Base-by-base conservation (phyloP, 1,140 invertebrate species). In the Zaprionus ornatus region DNA sequence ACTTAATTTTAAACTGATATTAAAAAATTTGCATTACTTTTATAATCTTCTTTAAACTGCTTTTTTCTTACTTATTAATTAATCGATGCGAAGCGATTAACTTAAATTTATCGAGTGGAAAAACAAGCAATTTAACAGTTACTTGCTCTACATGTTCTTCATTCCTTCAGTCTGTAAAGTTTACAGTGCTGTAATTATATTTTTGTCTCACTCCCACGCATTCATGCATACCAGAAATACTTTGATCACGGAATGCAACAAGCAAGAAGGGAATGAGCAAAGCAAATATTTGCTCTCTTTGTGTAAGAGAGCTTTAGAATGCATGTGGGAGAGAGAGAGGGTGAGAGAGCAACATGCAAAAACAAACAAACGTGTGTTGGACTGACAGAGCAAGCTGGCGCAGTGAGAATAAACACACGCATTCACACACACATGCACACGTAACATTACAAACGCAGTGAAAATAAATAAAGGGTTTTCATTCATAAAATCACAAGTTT, bases 401-500 rank as follows among this genome's bases (percentile, higher is more conserved):
- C 29, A 10, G 29, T 48, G 21, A 48, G 45, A 45, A 17, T 17
- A 45, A 45, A 45, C 40, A 45, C 45, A 50, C 19, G 19, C 4
- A 23, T 10, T 12, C 19, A 13, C 45, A 21, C 19, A 50, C 45
- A 7, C 10, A 50, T 10, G 12, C 19, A 23, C 3, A 23, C 19
- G 17, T 12, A 21, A 50, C 1, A 50, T 12, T 23, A 23, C 19
- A 5, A 50, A 12, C 45, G 45, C 45, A 21, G 45, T 23, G 45
- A 19, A 50, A 50, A 23, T 50, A 50, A 50, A 50, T 50, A 21
- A 50, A 50, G 23, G 45, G 2, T 23, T 21, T 50, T 50, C 45
- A 21, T 50, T 50, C 45, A 50, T 50, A 50, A 50, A 50, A 21
- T 13, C 45, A 13, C 45, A 50, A 50, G 45, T 50, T 50, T 50